Evolutionary conservation across 2,888 invertebrate genomes (phyloP), one percentile per base, ranked within the genome.

Genomic region (Baccha elongata): DNA sequence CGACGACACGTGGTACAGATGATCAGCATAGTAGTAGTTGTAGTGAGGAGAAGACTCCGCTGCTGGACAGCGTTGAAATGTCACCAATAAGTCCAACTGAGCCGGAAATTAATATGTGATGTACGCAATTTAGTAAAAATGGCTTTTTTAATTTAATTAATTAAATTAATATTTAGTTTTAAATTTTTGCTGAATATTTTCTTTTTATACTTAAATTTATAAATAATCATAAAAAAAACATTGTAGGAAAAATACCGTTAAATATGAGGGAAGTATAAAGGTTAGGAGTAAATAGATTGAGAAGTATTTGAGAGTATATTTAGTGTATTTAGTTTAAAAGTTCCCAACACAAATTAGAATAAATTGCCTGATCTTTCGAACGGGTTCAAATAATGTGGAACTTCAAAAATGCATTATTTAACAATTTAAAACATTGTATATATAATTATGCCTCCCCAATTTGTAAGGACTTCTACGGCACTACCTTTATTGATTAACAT

Each of bases 61-160:
- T 91, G 35, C 87, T 91, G 69, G 91, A 91, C 80, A 90, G 90
- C 85, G 90, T 91, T 78, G 91, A 91, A 86, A 90, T 91, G 89
- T 90, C 90, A 32, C 90, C 90, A 15, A 90, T 91, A 26, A 91
- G 90, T 87, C 91, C 91, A 86, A 89, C 89, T 50, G 89, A 89
- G 84, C 87, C 89, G 48, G 88, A 89, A 21, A 85, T 87, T 72
- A 86, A 86, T 53, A 87, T 88, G 84, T 81, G 84, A 81, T 75
- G 73, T 72, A 81, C 72, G 55, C 67, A 64, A 83, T 73, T 73
- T 75, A 73, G 64, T 69, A 72, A 83, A 72, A 83, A 40, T 29
- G 48, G 37, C 32, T 17, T 37, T 11, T 58, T 29, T 53, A 53
- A 40, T n/a, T n/a, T n/a, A n/a, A n/a, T n/a, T n/a, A n/a, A n/a